Evolutionary conservation across 2,113 vertebrate species (phyloP).

Genomic region (Cyphomyrus discorhynchus): DNA sequence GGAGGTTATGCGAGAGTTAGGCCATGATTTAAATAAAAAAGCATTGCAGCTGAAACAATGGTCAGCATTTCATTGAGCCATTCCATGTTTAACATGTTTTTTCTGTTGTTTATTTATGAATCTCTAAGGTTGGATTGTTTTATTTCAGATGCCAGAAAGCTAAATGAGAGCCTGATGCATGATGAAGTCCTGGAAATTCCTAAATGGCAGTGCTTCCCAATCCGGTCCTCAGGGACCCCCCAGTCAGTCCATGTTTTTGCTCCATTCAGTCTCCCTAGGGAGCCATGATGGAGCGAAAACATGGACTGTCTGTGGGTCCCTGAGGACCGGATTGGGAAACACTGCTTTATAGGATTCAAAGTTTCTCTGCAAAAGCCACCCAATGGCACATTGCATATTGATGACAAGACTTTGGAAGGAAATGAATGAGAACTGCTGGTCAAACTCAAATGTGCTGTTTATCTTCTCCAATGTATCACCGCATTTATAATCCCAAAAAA

Average conservation of each 20-base stretch:
- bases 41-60: background rate
- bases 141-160: background rate
- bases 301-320: background rate
- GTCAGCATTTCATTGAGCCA: background rate
- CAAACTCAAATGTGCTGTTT: background rate
- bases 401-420: background rate
- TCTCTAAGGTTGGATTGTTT: background rate
- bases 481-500: background rate
- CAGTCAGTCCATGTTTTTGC: background rate
- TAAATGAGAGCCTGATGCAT: background rate
- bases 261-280: background rate
- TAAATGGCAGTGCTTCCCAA: background rate
- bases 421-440: background rate
- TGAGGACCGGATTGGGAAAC: background rate
- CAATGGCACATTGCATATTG: background rate
- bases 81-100: background rate
- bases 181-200: background rate
- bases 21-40: background rate
- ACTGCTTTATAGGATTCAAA: background rate
- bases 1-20: background rate
- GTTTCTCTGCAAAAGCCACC: background rate
- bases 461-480: background rate
- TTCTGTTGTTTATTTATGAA: background rate
- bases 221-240: background rate
- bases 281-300: background rate